Evolutionary conservation across 2,113 vertebrate species (phyloP).

Genomic region (Cichladusa arquata): DNA sequence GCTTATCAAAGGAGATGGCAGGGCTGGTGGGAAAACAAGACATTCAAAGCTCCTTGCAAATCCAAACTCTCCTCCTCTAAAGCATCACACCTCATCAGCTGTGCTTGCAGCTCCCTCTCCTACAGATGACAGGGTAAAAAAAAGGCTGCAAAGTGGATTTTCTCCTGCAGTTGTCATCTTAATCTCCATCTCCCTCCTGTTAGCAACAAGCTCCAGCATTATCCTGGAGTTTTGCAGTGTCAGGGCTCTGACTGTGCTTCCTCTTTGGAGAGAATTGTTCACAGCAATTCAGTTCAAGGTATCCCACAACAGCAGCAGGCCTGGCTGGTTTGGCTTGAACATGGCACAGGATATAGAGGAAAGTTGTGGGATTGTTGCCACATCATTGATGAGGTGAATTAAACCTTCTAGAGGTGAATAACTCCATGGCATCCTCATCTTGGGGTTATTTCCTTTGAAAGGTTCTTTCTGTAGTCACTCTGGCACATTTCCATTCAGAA

Average conservation of each 20-base stretch:
- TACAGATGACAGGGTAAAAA: not conserved
- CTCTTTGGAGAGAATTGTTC: not conserved
- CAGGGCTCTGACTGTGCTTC: not conserved
- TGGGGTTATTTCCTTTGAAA: not conserved
- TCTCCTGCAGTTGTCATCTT: not conserved
- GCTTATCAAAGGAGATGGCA: not conserved
- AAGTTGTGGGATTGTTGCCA: not conserved
- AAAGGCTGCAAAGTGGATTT: slow-evolving; percentile 16
- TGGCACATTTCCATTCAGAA: not conserved
- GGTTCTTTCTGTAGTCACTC: not conserved
- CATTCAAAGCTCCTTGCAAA: not conserved
- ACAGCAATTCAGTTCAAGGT: not conserved
- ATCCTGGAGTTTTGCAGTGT: not conserved
- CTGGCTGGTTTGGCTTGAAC: not conserved
- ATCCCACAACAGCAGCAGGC: not conserved
- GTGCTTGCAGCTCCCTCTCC: not conserved
- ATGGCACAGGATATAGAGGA: fast-evolving
- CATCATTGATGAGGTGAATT: not conserved
- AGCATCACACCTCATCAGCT: not conserved
- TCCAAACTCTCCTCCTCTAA: not conserved
- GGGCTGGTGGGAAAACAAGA: not conserved
- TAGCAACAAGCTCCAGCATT: not conserved
- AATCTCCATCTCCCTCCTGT: not conserved
- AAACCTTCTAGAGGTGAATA: not conserved
- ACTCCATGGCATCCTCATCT: not conserved